These are phyloP conservation scores for Listronotus oregonensis DNA, from an alignment of 1,140 invertebrate genomes.

Conservation along the genomic window DNA sequence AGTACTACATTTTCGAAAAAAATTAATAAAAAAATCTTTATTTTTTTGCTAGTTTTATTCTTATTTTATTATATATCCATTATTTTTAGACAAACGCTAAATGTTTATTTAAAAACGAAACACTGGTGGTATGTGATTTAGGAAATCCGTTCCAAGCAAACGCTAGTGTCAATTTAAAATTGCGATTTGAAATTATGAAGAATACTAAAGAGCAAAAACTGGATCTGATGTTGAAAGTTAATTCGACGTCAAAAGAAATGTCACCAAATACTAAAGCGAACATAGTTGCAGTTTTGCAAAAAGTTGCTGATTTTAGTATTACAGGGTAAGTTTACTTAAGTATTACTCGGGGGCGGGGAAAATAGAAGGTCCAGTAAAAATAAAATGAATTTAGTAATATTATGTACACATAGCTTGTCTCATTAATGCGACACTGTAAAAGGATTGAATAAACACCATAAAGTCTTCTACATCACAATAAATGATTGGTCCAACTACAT, in stretches of 20 bases:
- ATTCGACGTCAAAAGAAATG: constrained; percentile 83
- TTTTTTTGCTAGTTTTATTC: too few species aligned
- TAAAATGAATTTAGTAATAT: too few species aligned
- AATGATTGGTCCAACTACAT: too few species aligned
- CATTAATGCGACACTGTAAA: too few species aligned
- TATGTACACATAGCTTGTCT: too few species aligned
- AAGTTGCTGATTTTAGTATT: constrained; percentile 80
- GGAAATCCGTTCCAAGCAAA: constrained; percentile 87
- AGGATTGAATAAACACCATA: too few species aligned
- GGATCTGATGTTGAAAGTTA: constrained; percentile 75
- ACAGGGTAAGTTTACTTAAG: constrained; percentile 66
- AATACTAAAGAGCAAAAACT: constrained; percentile 71
- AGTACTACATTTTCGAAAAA: too few species aligned
- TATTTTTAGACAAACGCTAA: constrained; percentile 47
- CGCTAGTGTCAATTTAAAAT: constrained; percentile 63
- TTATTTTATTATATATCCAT: too few species aligned
- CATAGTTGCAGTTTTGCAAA: constrained; percentile 72
- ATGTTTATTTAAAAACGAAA: constrained; percentile 75
- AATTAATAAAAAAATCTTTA: too few species aligned
- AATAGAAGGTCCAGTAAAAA: too few species aligned
- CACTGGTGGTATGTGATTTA: constrained; percentile 77
- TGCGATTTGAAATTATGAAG: constrained; percentile 81
- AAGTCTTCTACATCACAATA: too few species aligned
- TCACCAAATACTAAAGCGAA: constrained; percentile 61
- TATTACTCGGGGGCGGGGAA: too few species aligned